Evolutionary conservation across 1,140 invertebrate genomes (phyloP), one percentile per base, ranked within the genome.

Genomic region (Achatina immaculata): DNA sequence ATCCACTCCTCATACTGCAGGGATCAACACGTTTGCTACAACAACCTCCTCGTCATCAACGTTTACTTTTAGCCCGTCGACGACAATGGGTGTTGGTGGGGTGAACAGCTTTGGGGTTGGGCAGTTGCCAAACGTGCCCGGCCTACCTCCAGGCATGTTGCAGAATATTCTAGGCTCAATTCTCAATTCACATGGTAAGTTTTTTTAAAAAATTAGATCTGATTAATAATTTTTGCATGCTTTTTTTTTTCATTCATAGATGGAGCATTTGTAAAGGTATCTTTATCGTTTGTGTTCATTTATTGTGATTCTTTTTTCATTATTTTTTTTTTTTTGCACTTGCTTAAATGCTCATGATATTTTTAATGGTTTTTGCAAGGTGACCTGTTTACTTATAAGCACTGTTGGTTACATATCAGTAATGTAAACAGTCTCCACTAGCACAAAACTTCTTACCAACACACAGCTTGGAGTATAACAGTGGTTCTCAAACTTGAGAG

Each of bases 131-230:
- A 71, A 80, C 38, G 16, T 80, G 68, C 78, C 66, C 7, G 68
- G 66, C 14, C 21, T 80, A 68, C 78, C 78, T 36, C n/a, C 66
- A 28, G 78, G 68, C 16, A 58, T 80, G 66, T 48, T 80, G 34
- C 78, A 80, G 45, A 80, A 80, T 66, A 80, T 80, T 72, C 14
- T 80, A 24, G 66, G 68, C 6, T 71, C 78, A 24, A 45, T 80
- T 28, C 28, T 80, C 0, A 34, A 38, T 21, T 40, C 42, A 16
- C 66, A 80, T 72, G 76, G 76, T 78, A 68, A 45, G 62, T 45
- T 45, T n/a, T n/a, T n/a, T n/a, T n/a, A n/a, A n/a, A n/a, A n/a
- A n/a, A n/a, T n/a, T n/a, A n/a, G n/a, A n/a, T n/a, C n/a, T n/a
- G n/a, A 51, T 24, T 9, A 6, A 40, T 43, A 6, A 16, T 11